A percentile compares a stretch with the other conserved stretches of the same genome.
These are phyloP conservation scores for Macropus fuliginosus DNA, from an alignment of 2,797 vertebrate genomes.

Conservation along the genomic window DNA sequence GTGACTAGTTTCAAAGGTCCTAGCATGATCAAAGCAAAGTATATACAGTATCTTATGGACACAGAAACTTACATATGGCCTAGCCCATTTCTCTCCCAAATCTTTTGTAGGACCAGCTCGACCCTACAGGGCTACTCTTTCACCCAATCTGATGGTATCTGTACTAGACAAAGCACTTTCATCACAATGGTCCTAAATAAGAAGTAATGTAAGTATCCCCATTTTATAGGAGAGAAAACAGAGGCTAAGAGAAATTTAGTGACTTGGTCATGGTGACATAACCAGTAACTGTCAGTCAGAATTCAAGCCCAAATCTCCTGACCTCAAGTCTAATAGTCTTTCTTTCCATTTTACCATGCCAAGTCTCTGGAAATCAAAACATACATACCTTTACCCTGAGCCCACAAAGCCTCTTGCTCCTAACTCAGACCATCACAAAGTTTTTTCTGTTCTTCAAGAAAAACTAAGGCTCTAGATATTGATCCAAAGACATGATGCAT, in stretches of 20 bases:
- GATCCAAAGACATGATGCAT: not conserved
- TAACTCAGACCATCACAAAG: not conserved
- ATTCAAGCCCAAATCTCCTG: not conserved
- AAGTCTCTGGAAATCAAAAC: not conserved
- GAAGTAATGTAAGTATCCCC: not conserved
- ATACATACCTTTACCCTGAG: not conserved
- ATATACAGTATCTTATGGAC: not conserved
- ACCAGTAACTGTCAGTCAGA: not conserved
- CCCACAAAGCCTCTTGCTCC: not conserved
- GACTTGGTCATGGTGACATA: not conserved
- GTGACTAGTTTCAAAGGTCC: not conserved
- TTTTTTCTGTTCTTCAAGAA: not conserved
- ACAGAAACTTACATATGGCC: not conserved
- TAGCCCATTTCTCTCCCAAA: not conserved
- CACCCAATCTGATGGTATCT: not conserved
- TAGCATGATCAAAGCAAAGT: not conserved
- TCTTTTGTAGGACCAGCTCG: conserved; percentile 15
- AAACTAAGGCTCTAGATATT: not conserved
- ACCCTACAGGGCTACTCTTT: not conserved
- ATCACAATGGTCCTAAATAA: conserved; percentile 1
- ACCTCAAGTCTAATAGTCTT: not conserved
- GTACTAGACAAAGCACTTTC: not conserved
- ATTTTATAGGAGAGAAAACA: not conserved
- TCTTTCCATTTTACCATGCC: not conserved
- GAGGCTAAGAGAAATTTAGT: not conserved